phyloP scores from a whole-genome alignment of 2,888 invertebrate genomes.

The Scotopteryx bipunctaria region DNA sequence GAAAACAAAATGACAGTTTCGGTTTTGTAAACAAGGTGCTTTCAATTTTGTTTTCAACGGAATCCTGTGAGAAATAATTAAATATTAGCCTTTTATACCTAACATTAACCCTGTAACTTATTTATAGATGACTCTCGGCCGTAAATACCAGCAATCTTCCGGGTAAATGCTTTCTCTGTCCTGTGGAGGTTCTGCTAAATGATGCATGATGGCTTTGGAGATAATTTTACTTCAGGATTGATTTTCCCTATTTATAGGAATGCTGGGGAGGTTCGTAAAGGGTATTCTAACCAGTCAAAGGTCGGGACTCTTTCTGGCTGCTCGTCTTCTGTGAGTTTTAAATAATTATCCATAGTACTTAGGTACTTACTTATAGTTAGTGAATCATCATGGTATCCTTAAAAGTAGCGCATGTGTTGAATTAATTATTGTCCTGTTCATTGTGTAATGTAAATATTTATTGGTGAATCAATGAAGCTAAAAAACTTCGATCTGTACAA shows the following conservation, averaged over 20 bases:
- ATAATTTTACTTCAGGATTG: conserved; percentile 71
- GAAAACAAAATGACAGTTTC: conserved; percentile 27
- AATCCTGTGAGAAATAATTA: conserved; percentile 48
- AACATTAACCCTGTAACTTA: conserved; percentile 45
- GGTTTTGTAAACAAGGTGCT: conserved; percentile 47
- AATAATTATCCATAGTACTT: conserved; percentile 11
- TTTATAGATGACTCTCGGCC: conserved; percentile 78
- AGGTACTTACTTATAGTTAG: conserved; percentile 13
- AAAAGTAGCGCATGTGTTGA: conserved; percentile 40
- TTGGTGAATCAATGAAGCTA: neutral
- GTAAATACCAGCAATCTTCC: conserved; percentile 79
- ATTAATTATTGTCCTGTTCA: conserved; percentile 39
- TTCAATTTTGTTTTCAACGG: conserved; percentile 47
- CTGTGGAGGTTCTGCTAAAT: conserved; percentile 59
- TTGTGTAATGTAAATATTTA: neutral
- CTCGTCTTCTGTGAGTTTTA: conserved; percentile 86
- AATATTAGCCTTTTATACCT: conserved; percentile 35
- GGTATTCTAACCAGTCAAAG: conserved; percentile 83
- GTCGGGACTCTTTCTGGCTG: conserved; percentile 87
- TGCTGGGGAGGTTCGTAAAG: conserved; percentile 80
- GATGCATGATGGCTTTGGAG: conserved; percentile 68
- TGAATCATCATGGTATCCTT: conserved; percentile 46
- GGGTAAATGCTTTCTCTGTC: conserved; percentile 72
- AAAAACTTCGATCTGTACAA: neutral
- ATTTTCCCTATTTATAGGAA: conserved; percentile 82